Evolutionary conservation across 2,888 invertebrate species (phyloP).

Genomic region (Ecdyonurus torrentis): DNA sequence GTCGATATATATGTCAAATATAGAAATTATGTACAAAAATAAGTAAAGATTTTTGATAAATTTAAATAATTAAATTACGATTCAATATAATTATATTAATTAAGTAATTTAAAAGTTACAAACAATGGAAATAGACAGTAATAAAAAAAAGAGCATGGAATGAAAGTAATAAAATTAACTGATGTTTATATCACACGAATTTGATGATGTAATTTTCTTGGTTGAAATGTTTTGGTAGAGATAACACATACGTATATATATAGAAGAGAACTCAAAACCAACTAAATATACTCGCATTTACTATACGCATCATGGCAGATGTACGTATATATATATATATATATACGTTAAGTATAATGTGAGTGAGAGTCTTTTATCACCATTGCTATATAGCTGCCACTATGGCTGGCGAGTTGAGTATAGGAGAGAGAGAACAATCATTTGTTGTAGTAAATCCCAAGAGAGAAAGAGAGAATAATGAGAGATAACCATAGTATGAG

Average conservation of each 20-base stretch:
- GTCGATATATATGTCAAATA: too few relatives aligned
- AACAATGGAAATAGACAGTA: neutral
- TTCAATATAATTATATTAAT: neutral
- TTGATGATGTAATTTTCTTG: neutral
- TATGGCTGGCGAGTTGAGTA: neutral
- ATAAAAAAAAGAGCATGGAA: neutral
- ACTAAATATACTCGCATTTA: too few relatives aligned
- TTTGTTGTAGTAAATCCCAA: neutral
- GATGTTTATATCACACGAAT: neutral
- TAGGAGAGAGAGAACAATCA: too few relatives aligned
- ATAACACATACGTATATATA: neutral
- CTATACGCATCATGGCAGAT: too few relatives aligned
- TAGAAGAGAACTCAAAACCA: neutral
- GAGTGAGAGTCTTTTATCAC: neutral
- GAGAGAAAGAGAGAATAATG: neutral
- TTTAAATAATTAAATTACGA: neutral
- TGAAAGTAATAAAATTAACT: neutral
- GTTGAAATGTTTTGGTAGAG: neutral
- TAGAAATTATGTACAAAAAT: too few relatives aligned
- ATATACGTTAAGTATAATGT: too few relatives aligned
- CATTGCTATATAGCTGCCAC: neutral
- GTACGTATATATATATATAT: too few relatives aligned
- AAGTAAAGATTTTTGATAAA: too few relatives aligned
- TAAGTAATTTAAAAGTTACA: neutral
- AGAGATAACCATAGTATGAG: neutral